Percentiles rank a stretch among this genome's conserved stretches.
phyloP scores from a whole-genome alignment of 2,113 vertebrate species.

The Albula goreensis region DNA sequence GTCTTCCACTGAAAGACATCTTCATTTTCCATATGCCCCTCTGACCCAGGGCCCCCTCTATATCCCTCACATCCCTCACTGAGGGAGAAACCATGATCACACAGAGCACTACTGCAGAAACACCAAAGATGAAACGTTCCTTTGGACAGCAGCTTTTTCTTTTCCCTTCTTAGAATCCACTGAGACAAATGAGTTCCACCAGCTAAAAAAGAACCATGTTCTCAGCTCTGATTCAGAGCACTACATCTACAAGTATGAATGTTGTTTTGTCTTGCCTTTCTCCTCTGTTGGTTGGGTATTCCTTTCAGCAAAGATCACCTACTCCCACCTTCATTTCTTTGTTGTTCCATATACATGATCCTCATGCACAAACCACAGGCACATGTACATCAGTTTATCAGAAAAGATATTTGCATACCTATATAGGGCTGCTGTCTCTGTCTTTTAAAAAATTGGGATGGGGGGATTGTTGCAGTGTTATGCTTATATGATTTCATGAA shows the following conservation, averaged over 20 bases:
- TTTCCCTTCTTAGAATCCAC: neutral
- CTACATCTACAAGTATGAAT: neutral
- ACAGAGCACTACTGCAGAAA: neutral
- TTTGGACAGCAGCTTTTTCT: neutral
- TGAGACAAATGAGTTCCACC: neutral
- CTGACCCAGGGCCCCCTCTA: neutral
- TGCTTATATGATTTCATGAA: no score
- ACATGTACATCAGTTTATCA: no score
- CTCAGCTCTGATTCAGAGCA: neutral
- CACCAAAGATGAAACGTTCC: neutral
- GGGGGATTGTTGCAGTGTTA: no score
- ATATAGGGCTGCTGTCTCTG: no score
- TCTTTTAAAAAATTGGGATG: no score
- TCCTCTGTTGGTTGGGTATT: no score
- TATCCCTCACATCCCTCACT: neutral
- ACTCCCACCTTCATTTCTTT: no score
- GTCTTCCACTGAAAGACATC: conserved; percentile 23
- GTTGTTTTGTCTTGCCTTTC: no score
- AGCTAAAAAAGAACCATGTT: neutral
- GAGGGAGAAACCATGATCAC: neutral
- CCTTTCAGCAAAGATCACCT: no score
- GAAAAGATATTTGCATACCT: no score
- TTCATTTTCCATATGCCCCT: neutral
- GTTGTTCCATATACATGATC: neutral
- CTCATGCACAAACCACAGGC: neutral